Conservation (phyloP, 1,140 invertebrate genomes). For the Cylas formicarius region DNA sequence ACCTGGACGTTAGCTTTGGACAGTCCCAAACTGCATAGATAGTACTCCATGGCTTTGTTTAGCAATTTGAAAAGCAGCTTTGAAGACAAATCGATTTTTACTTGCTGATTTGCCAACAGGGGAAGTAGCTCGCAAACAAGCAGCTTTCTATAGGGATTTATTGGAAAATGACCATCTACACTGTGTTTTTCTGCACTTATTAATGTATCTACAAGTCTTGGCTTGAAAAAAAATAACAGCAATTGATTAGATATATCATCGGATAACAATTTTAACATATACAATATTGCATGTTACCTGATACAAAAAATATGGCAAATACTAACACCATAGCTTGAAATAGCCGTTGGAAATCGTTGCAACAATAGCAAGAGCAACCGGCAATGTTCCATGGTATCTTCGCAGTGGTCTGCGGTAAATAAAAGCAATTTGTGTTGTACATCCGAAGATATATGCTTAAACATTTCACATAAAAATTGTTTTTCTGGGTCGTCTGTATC, state of each 20-base stretch:
- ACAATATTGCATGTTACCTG: slow-evolving; percentile 5
- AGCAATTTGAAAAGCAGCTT: slow-evolving; percentile 60
- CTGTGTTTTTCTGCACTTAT: slow-evolving; percentile 69
- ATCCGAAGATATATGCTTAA: slow-evolving; percentile 46
- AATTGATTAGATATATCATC: no score
- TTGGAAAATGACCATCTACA: slow-evolving; percentile 48
- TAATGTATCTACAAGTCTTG: slow-evolving; percentile 64
- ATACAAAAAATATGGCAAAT: slow-evolving; percentile 15
- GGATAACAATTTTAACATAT: slow-evolving; percentile 11
- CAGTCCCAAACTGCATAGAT: slow-evolving; percentile 41
- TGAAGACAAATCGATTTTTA: slow-evolving; percentile 51
- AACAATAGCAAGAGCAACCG: slow-evolving; percentile 68
- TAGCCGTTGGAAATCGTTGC: slow-evolving; percentile 73
- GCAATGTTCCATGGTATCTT: slow-evolving; percentile 82
- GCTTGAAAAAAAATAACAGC: slow-evolving; percentile 43
- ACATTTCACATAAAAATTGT: slow-evolving; percentile 48
- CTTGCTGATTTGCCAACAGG: slow-evolving; percentile 52
- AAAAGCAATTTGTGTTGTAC: slow-evolving; percentile 69
- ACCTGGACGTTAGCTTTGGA: slow-evolving; percentile 25
- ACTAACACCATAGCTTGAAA: slow-evolving; percentile 64
- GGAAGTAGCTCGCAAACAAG: slow-evolving; percentile 69
- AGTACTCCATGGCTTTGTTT: slow-evolving; percentile 53
- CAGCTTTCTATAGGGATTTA: slow-evolving; percentile 66
- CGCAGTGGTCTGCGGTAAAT: slow-evolving; percentile 75
- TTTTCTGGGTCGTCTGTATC: slow-evolving; percentile 48